These are phyloP conservation scores for Drosophila athabasca DNA, from an alignment of 1,140 invertebrate species.

Conservation along the genomic window DNA sequence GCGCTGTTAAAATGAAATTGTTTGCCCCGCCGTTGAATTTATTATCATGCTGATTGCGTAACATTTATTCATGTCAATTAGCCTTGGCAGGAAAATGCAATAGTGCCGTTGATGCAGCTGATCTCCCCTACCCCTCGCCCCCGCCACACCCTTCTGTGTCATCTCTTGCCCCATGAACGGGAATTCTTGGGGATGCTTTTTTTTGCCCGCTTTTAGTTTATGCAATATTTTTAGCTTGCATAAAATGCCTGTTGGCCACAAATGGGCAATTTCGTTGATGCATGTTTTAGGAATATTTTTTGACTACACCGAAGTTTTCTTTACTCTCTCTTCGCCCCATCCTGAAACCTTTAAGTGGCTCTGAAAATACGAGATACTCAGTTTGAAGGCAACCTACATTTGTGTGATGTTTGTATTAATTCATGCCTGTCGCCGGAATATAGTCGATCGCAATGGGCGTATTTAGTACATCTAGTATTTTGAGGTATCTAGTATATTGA, in stretches of 20 bases:
- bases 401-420: no score
- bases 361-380: no score
- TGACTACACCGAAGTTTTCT: no score
- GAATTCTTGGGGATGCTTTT: constrained; percentile 10
- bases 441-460: no score
- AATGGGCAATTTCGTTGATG: neutral
- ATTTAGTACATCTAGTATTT: no score
- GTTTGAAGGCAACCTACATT: no score
- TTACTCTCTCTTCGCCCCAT: no score
- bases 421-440: no score
- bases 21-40: constrained; percentile 46
- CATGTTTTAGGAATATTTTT: no score
- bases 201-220: neutral
- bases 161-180: constrained; percentile 1
- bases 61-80: constrained; percentile 72
- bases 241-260: constrained; percentile 7
- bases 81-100: constrained; percentile 44
- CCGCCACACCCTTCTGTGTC: neutral
- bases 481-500: no score
- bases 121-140: neutral
- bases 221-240: constrained; percentile 17
- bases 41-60: constrained; percentile 64
- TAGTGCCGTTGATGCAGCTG: constrained; percentile 36
- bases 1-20: constrained; percentile 45
- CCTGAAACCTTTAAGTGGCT: no score